phyloP scores from a whole-genome alignment of 2,797 vertebrate species.

The Gorsachius magnificus region DNA sequence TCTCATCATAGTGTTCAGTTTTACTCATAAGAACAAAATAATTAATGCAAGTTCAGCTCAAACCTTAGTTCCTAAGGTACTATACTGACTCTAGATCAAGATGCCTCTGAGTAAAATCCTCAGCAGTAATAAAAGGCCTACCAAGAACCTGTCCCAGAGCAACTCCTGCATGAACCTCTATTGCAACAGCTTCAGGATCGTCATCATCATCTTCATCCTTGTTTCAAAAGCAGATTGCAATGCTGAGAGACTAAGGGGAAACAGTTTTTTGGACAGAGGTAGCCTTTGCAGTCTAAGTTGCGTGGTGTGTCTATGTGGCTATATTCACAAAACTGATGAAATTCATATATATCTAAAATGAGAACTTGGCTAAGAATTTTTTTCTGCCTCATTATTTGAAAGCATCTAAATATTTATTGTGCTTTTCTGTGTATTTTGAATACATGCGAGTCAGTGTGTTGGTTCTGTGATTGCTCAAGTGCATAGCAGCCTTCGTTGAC shows the following conservation, averaged over 20 bases:
- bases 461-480: neutral
- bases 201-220: neutral
- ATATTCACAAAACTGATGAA: neutral
- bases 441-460: neutral
- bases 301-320: rapidly evolving
- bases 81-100: neutral
- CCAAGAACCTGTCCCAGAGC: neutral
- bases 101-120: neutral
- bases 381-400: neutral
- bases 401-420: neutral
- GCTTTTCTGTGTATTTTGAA: neutral
- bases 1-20: neutral
- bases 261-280: neutral
- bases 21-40: neutral
- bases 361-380: neutral
- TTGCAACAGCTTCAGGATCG: neutral
- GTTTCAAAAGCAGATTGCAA: neutral
- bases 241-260: neutral
- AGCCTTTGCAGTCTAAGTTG: neutral
- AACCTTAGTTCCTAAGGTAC: neutral
- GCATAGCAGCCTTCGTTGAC: neutral
- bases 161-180: neutral
- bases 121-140: neutral
- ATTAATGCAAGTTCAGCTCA: neutral
- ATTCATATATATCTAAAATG: neutral